These are phyloP conservation scores for Saguinus midas DNA, from an alignment of 2,113 vertebrate species.

Conservation along the genomic window DNA sequence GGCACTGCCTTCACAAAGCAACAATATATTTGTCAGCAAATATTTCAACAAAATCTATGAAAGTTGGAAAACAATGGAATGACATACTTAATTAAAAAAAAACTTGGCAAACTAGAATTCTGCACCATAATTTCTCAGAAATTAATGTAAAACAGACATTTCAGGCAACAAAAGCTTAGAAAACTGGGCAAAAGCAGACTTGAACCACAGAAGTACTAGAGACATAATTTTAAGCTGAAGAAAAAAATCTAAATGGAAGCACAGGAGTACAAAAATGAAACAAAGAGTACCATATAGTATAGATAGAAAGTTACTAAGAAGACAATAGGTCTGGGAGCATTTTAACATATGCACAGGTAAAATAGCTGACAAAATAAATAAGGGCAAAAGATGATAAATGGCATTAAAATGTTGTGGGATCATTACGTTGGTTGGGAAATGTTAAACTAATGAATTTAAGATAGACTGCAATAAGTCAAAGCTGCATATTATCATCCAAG, in stretches of 20 bases:
- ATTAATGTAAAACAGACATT: not conserved
- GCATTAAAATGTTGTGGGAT: not conserved
- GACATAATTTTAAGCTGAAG: not conserved
- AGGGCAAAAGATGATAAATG: not conserved
- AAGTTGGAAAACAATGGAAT: not conserved
- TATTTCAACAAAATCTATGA: not conserved
- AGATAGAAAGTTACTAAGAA: not conserved
- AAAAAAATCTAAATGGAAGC: not conserved
- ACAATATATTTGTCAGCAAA: not conserved
- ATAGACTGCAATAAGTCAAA: not conserved
- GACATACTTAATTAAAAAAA: not conserved
- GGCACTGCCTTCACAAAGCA: not conserved
- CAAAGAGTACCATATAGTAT: not conserved
- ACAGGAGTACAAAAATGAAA: not conserved
- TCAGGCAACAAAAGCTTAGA: not conserved
- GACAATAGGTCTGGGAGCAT: not conserved
- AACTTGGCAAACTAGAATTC: not conserved
- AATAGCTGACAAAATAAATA: not conserved
- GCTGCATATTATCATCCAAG: not conserved
- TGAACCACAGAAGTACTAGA: not conserved
- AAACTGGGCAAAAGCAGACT: not conserved
- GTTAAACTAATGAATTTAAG: not conserved
- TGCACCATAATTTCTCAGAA: not conserved
- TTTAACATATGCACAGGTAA: not conserved
- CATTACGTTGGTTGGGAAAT: not conserved